A percentile compares a stretch with the other conserved stretches of the same genome.
Conservation (phyloP, 2,888 invertebrate genomes). For the Cactoblastis cactorum region DNA sequence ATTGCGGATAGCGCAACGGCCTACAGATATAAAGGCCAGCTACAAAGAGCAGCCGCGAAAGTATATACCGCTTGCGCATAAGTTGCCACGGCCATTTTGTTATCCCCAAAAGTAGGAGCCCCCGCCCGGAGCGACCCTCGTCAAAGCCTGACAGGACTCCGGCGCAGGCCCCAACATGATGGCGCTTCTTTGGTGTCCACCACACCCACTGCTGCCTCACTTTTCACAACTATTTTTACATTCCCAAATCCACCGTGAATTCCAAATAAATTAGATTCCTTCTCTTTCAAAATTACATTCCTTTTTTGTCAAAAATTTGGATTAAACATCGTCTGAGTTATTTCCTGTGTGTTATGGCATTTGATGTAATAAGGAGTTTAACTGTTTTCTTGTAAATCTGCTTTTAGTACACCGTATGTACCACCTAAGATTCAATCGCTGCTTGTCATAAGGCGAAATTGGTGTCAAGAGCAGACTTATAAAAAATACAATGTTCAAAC, state of each 20-base stretch:
- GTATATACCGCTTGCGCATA: constrained; percentile 60
- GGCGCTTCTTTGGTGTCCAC: constrained; percentile 54
- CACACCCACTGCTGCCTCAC: constrained; percentile 56
- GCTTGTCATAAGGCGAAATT: no score
- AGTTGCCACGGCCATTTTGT: constrained; percentile 64
- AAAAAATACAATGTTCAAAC: no score
- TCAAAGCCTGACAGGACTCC: constrained; percentile 66
- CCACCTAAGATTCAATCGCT: no score
- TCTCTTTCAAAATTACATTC: constrained; percentile 42
- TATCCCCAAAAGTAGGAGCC: constrained; percentile 64
- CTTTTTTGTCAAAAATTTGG: constrained; percentile 56
- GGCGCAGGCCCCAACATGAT: constrained; percentile 54
- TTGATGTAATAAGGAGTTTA: constrained; percentile 45
- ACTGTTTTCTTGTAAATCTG: no score
- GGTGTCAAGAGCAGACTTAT: no score
- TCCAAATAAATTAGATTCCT: constrained; percentile 67
- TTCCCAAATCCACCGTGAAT: constrained; percentile 66
- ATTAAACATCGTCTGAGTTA: constrained; percentile 37
- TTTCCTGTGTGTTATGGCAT: constrained; percentile 48
- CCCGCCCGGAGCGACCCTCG: constrained; percentile 70
- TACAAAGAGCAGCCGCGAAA: no score
- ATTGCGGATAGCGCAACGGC: no score
- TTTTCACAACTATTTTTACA: constrained; percentile 55
- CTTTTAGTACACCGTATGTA: no score
- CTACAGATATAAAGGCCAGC: no score